Base-by-base conservation (phyloP, 1,140 invertebrate species). In the Gryon sp. region DNA sequence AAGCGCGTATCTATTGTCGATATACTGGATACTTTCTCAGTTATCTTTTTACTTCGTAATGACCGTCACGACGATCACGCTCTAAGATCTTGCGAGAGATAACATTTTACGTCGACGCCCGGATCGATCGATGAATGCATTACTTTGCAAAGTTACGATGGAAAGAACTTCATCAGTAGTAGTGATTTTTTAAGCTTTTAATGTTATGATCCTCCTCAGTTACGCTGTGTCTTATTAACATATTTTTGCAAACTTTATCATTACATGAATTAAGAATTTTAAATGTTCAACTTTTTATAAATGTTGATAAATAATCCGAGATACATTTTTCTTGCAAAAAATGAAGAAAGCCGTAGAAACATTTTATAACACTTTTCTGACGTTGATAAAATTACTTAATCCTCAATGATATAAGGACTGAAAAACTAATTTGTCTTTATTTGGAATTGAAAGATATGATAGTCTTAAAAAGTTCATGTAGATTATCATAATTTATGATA, bases 51-150 rank as follows among this genome's bases (percentile, higher is more conserved):
- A 46, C 62, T 32, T 55, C 52, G 66, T 77, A 72, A 73, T 78
- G 72, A 73, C 69, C 65, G 63, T 62, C 34, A 55, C 40, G 30
- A 74, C 57, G 60, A 76, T 80, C 81, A 81, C 76, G 75, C 65
- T 80, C 65, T 3, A 9, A 55, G 68, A 78, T 78, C 36, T 41
- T 53, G 48, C 46, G 50, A 34, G 48, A 46, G 80, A 80, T 81
- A 81, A 69, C 60, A 38, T 45, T 52, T 69, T 52, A 46, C 60
- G 76, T 72, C 72, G 66, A 76, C 77, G 70, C 74, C 50, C 52
- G 68, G 55, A 77, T 81, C 78, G 75, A 78, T 81, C 70, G 65
- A 66, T 63, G 69, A 72, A 75, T 78, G 60, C 40, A 38, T 77
- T 66, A 55, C 30, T 24, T 41, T 11, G 24, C 11, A 68, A 62